phyloP scores from a whole-genome alignment of 2,888 invertebrate species.

The Ophioninae sp. region DNA sequence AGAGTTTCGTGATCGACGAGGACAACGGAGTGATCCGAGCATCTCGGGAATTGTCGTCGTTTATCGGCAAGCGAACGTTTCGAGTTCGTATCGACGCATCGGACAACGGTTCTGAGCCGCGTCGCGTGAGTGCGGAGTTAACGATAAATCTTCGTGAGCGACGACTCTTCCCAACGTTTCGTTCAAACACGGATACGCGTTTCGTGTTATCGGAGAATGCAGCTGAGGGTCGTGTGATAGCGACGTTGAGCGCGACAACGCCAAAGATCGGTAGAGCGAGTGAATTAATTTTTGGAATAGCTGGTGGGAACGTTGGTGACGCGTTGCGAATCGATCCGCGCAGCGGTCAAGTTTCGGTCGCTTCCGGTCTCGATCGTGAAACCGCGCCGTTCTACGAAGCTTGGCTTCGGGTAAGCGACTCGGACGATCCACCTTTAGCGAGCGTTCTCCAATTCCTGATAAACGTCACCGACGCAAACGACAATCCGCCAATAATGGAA shows the following conservation, averaged over 20 bases:
- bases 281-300: slow-evolving; percentile 90
- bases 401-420: slow-evolving; percentile 95
- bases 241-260: slow-evolving; percentile 89
- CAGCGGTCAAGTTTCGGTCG: slow-evolving; percentile 91
- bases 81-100: slow-evolving; percentile 90
- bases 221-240: slow-evolving; percentile 88
- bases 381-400: slow-evolving; percentile 91
- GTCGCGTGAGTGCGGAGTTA: slow-evolving; percentile 88
- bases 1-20: slow-evolving; percentile 89
- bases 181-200: slow-evolving; percentile 86
- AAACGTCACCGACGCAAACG: slow-evolving; percentile 96
- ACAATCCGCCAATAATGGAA: slow-evolving; percentile 93
- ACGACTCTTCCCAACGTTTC: slow-evolving; percentile 91
- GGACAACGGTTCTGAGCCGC: slow-evolving; percentile 88
- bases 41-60: slow-evolving; percentile 85
- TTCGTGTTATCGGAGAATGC: slow-evolving; percentile 92
- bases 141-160: slow-evolving; percentile 89
- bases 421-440: slow-evolving; percentile 90
- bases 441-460: slow-evolving; percentile 91
- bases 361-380: slow-evolving; percentile 93
- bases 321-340: slow-evolving; percentile 90
- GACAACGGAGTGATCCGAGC: slow-evolving; percentile 94
- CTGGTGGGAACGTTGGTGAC: slow-evolving; percentile 96
- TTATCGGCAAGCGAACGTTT: slow-evolving; percentile 83
- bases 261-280: slow-evolving; percentile 89